Base-by-base conservation (phyloP, 2,113 vertebrate genomes). In the Phasianus colchicus region DNA sequence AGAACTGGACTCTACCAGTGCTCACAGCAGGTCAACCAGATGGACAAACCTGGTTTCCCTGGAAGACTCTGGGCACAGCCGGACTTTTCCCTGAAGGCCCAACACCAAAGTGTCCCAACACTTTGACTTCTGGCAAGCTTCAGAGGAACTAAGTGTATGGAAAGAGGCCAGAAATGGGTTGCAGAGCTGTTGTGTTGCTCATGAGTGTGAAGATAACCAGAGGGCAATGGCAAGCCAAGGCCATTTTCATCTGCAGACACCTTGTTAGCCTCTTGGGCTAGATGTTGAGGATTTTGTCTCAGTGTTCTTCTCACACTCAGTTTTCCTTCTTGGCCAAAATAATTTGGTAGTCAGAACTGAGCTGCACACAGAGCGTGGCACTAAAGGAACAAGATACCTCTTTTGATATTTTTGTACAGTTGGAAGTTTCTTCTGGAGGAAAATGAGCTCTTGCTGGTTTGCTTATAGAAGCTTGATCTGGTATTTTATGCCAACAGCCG, bases 201-300 rank as follows among this genome's bases (percentile, higher is more conserved):
- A 7, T 43, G 42, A 48, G 9, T 61, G 17, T 2, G 45, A 70
- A 70, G 0, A 2, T 52, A 48, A 57, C 2, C 0, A 0, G 54
- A 60, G 12, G 40, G 64, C 32, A 43, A 61, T 0, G 1, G 42
- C 54, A 84, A 36, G 20, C 6, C 0, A 0, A 48, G n/a, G 30
- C 20, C 13, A 1, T 54, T 24, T 66, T 45, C 0, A 0, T 67
- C 24, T 72, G 32, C 48, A 82, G 29, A 42, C 29, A 40, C 27
- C 40, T 14, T 0, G 0, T 5, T 22, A 38, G 21, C 25, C 22
- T 73, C 43, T 36, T n/a, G 15, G 17, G 52, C 24, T 58, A 25
- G 40, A 27, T 20, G 30, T 13, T 7, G 30, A 57, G 30, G 16
- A 11, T 52, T 87, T 40, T 25, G 22, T 52, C 48, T 76, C 57